Base-by-base conservation (phyloP, 2,113 vertebrate genomes). In the Dromaius novaehollandiae region DNA sequence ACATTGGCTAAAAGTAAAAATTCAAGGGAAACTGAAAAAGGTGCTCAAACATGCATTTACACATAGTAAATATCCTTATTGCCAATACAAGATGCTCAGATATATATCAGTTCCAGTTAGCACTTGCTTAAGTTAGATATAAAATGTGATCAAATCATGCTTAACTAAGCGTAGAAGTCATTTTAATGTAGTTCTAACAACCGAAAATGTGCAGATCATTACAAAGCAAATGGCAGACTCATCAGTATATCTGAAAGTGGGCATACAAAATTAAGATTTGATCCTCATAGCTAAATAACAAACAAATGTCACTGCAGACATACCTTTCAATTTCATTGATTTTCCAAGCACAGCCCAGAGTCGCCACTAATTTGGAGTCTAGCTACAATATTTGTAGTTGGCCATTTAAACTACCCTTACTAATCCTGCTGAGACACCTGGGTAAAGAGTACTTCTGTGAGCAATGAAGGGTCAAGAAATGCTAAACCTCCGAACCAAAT, bases 371-470 rank as follows among this genome's bases (percentile, higher is more conserved):
- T 8, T 17, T 26, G 4, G 55, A 87, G 55, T 60, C 38, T 60
- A 55, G 25, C 75, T 22, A 7, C 34, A 63, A 36, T 34, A 26
- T 6, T 77, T 58, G 22, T 5, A 74, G 28, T 2, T 0, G 0
- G 58, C 24, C 79, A 16, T 90, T 86, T 60, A 65, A 89, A 24
- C 22, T 28, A 78, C 2, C 3, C 6, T 89, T 81, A 34, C 13
- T 70, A 13, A 20, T 69, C 36, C 42, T 91, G 46, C 36, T 6
- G 4, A 68, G 50, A 42, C 5, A 65, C 34, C 9, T 20, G 16
- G 19, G n/a, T 80, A 66, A 90, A 85, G 61, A 87, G 60, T 17
- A 55, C 1, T 0, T 61, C 44, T 78, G n/a, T 16, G 24, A 88
- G 28, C 28, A 87, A 56, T 20, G 25, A 91, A 84, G 17, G 30